A percentile compares a stretch with the other conserved stretches of the same genome.
Conservation (phyloP, 2,888 invertebrate genomes). For the Lasiommata megera region DNA sequence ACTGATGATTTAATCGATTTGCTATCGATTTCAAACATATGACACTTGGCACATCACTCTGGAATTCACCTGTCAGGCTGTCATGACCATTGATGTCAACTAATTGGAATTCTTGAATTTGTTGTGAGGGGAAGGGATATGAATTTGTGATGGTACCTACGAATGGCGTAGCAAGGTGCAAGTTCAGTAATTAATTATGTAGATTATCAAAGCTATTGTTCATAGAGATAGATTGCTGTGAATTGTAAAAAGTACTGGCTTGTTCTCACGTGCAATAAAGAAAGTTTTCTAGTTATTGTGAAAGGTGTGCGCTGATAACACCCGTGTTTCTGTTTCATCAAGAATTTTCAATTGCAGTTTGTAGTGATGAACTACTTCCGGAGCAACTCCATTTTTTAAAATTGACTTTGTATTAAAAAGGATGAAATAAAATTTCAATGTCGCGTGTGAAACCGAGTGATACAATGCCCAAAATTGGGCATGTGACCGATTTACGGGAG, state of each 20-base stretch:
- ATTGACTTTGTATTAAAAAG: background rate
- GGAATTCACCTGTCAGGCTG: conserved; percentile 46
- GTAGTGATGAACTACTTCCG: conserved; percentile 24
- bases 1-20: background rate
- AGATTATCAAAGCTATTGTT: conserved; percentile 73
- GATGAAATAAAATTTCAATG: conserved; percentile 43
- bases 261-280: conserved; percentile 68
- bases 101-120: conserved; percentile 35
- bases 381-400: conserved; percentile 9
- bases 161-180: conserved; percentile 39
- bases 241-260: conserved; percentile 58
- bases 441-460: conserved; percentile 66
- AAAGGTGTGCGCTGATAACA: conserved; percentile 43
- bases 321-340: conserved; percentile 21
- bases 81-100: conserved; percentile 31
- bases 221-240: conserved; percentile 59
- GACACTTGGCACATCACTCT: conserved; percentile 33
- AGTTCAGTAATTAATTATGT: conserved; percentile 59
- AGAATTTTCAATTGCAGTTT: conserved; percentile 26
- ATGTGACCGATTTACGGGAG: conserved; percentile 71
- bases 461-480: conserved; percentile 75
- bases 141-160: background rate
- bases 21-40: background rate
- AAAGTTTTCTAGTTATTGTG: conserved; percentile 56
- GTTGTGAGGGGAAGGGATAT: conserved; percentile 51